Evolutionary conservation across 64 coral and sea anemone genomes (phyloP).

Genomic region (Porites australiensis): DNA sequence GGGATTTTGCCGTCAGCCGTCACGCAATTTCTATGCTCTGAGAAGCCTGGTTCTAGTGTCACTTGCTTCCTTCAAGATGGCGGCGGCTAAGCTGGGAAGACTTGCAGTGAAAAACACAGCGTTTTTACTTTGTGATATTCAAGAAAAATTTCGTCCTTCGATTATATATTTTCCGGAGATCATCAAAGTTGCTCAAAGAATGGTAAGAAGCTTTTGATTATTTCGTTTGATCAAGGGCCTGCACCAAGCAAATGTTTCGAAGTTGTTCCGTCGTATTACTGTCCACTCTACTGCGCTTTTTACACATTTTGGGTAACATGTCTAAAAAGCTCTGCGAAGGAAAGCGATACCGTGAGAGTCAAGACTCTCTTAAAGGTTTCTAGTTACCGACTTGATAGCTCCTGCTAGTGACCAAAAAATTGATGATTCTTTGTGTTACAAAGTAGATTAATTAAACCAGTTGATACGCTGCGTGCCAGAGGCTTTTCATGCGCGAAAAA

Average conservation of each 20-base stretch:
- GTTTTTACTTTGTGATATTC: slow-evolving; percentile 97
- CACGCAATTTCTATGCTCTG: neutral
- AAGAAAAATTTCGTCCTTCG: slow-evolving; percentile 97
- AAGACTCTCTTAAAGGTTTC: too few relatives aligned
- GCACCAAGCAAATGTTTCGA: neutral
- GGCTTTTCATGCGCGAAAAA: too few relatives aligned
- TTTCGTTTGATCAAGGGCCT: neutral
- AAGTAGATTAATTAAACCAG: too few relatives aligned
- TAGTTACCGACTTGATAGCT: too few relatives aligned
- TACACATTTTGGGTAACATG: too few relatives aligned
- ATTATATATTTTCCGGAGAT: slow-evolving; percentile 99
- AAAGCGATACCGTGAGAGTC: too few relatives aligned
- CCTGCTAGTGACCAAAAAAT: too few relatives aligned
- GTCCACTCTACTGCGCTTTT: too few relatives aligned
- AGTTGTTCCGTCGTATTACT: neutral
- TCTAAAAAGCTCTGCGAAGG: too few relatives aligned
- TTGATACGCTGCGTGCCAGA: too few relatives aligned
- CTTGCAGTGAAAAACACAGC: slow-evolving; percentile 85
- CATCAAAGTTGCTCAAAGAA: slow-evolving; percentile 97
- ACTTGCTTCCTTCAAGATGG: slow-evolving; percentile 74
- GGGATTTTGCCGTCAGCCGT: too few relatives aligned
- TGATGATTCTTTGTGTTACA: too few relatives aligned
- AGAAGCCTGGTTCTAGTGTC: slow-evolving; percentile 6
- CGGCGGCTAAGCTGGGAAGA: slow-evolving; percentile 83
- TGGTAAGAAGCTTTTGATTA: slow-evolving; percentile 70